Percentiles rank a stretch among this genome's conserved stretches.
Conservation (phyloP, 2,113 vertebrate species). For the Daboia siamensis region DNA sequence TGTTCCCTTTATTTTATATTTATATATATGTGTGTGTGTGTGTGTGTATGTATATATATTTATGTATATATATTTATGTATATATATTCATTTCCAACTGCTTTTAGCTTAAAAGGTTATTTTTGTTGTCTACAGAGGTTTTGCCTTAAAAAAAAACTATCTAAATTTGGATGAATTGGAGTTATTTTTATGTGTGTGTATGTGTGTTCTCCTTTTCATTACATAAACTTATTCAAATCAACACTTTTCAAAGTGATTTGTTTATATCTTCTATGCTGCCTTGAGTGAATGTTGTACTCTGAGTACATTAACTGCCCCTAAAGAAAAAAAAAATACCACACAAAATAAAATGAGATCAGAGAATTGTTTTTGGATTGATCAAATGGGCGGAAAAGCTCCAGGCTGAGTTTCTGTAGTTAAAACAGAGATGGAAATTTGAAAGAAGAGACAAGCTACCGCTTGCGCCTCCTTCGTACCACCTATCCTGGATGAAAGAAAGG, state of each 20-base stretch:
- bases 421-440: not conserved
- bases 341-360: not conserved
- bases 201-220: not conserved
- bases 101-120: not conserved
- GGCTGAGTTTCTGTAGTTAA: not conserved
- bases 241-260: not conserved
- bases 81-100: not conserved
- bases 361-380: not conserved
- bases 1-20: too few species aligned
- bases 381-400: not conserved
- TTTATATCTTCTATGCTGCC: not conserved
- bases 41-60: too few species aligned
- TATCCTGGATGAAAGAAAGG: not conserved
- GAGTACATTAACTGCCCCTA: not conserved
- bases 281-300: not conserved
- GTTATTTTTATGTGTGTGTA: not conserved
- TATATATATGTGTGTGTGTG: too few species aligned
- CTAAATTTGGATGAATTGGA: not conserved
- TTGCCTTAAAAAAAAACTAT: not conserved
- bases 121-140: not conserved
- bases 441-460: not conserved
- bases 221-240: too few species aligned
- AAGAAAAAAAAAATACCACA: not conserved
- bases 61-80: not conserved
- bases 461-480: not conserved